A percentile compares a stretch with the other conserved stretches of the same genome.
Conservation (phyloP, 2,888 invertebrate genomes). For the Lasioglossum morio region DNA sequence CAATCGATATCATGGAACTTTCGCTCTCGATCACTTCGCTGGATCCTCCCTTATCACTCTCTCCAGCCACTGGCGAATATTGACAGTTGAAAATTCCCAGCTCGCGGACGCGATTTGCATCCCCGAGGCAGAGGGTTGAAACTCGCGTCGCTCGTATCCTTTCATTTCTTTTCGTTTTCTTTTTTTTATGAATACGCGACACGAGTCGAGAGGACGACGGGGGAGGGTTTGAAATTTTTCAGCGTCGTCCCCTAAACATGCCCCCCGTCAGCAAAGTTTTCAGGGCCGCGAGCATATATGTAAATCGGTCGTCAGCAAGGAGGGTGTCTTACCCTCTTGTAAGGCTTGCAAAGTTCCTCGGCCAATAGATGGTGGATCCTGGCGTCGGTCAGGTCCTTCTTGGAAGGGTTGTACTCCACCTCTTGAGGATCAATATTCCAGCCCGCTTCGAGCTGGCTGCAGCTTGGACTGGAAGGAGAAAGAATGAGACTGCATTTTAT, state of each 20-base stretch:
- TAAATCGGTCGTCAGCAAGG: conserved; percentile 33
- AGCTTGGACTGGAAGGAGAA: conserved; percentile 89
- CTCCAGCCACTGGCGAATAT: not conserved
- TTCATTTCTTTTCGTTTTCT: not conserved
- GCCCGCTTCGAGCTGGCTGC: conserved; percentile 93
- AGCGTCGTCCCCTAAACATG: not conserved
- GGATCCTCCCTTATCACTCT: not conserved
- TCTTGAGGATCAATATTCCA: conserved; percentile 98
- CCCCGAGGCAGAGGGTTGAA: not conserved
- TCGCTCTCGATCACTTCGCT: not conserved
- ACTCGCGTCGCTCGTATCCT: conserved; percentile 3
- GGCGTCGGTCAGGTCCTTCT: conserved; percentile 97
- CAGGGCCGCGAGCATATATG: conserved; percentile 25
- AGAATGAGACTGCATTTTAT: conserved; percentile 68
- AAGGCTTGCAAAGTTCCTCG: conserved; percentile 95
- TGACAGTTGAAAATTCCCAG: conserved; percentile 14
- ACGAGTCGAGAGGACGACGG: not conserved
- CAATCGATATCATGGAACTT: not conserved
- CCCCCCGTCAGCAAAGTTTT: conserved; percentile 40
- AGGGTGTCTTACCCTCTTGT: conserved; percentile 89
- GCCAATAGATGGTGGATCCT: conserved; percentile 96
- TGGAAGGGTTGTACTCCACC: conserved; percentile 95
- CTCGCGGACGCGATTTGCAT: not conserved
- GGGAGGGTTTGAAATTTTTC: conserved; percentile 1
- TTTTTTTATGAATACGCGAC: not conserved